Conservation (phyloP, 1,140 invertebrate genomes). For the Drosophila elegans region DNA sequence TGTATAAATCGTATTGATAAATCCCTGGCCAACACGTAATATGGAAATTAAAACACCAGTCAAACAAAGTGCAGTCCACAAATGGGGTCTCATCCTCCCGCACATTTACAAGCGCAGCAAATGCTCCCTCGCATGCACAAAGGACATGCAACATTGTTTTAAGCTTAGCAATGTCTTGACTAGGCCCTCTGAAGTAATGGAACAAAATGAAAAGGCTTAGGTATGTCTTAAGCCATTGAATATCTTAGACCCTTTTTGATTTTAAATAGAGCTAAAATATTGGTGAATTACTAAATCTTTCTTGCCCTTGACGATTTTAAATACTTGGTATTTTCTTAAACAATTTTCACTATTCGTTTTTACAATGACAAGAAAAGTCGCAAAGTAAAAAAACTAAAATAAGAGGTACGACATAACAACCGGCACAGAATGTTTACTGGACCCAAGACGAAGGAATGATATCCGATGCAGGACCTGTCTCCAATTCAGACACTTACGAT, state of each 20-base stretch:
- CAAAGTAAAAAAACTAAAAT: neutral
- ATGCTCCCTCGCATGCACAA: constrained; percentile 7
- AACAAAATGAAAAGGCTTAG: constrained; percentile 1
- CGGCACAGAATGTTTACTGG: neutral
- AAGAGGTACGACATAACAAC: neutral
- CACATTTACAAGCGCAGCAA: neutral
- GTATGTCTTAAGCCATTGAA: neutral
- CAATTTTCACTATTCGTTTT: neutral
- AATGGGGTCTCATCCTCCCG: neutral
- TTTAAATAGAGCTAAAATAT: neutral
- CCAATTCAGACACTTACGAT: neutral
- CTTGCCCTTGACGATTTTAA: too few species aligned
- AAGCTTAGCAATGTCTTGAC: constrained; percentile 30
- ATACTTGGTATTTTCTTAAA: too few species aligned
- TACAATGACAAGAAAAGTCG: neutral
- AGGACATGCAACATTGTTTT: constrained; percentile 50
- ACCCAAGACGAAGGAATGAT: neutral
- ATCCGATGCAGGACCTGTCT: neutral
- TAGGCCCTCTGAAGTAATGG: constrained; percentile 8
- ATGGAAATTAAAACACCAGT: constrained; percentile 64
- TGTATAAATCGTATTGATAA: constrained; percentile 50
- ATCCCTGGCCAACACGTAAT: constrained; percentile 70
- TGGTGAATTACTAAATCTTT: too few species aligned
- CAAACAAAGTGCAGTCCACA: constrained; percentile 11
- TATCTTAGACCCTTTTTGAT: neutral